These are phyloP conservation scores for Ciconia maguari DNA, from an alignment of 2,113 vertebrate genomes.

Conservation along the genomic window DNA sequence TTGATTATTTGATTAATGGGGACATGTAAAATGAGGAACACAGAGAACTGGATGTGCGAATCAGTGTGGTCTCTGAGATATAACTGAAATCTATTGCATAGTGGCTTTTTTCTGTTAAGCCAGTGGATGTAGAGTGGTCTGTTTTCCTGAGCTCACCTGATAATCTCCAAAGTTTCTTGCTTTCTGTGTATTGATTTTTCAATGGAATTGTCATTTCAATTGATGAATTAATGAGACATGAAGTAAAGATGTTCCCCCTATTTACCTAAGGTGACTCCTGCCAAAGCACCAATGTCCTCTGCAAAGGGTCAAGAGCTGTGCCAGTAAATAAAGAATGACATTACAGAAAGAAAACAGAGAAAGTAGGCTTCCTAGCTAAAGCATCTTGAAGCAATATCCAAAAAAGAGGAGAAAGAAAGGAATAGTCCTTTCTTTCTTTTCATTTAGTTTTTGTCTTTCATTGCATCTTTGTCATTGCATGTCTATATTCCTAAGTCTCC, in stretches of 20 bases:
- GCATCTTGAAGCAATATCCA: background rate
- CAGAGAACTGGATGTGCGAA: background rate
- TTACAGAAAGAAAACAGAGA: background rate
- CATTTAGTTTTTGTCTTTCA: background rate
- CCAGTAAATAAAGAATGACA: background rate
- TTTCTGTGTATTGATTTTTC: background rate
- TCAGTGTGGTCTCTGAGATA: background rate
- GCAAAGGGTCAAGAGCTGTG: background rate
- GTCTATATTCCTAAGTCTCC: background rate
- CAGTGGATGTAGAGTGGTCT: background rate
- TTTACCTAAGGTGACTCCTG: background rate
- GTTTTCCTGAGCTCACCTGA: background rate
- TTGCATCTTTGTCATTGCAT: background rate
- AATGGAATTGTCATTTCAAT: background rate
- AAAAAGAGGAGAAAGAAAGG: background rate
- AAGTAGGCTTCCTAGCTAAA: background rate
- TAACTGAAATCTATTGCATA: background rate
- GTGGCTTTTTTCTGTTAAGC: background rate
- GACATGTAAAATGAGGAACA: background rate
- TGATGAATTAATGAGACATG: background rate
- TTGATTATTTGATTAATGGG: background rate
- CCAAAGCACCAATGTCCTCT: background rate
- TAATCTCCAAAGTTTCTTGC: background rate
- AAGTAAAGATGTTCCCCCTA: background rate
- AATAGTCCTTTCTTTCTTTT: background rate